Conservation (phyloP, 2,888 invertebrate genomes). For the Andrena marginata region DNA sequence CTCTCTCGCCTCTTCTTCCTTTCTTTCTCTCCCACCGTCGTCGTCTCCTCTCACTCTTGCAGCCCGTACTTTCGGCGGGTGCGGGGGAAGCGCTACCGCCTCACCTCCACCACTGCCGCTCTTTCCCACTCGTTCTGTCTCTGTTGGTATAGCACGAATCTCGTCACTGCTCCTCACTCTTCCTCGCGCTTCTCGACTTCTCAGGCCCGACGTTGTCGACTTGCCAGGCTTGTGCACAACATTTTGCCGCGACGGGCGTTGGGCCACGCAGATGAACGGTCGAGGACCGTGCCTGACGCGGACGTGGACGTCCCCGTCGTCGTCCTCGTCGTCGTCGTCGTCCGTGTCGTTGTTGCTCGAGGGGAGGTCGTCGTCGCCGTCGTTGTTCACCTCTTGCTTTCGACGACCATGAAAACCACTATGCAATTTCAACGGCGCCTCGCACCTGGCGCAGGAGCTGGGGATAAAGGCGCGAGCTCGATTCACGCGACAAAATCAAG, state of each 20-base stretch:
- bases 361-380: constrained; percentile 60
- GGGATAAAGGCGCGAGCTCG: constrained; percentile 40
- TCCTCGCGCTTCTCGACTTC: constrained; percentile 53
- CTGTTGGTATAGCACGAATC: constrained; percentile 43
- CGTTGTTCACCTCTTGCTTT: constrained; percentile 46
- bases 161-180: constrained; percentile 57
- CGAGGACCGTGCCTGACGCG: constrained; percentile 21
- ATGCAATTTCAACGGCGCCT: constrained; percentile 48
- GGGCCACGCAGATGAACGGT: constrained; percentile 27
- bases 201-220: constrained; percentile 59
- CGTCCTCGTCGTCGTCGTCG: constrained; percentile 47
- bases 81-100: constrained; percentile 61
- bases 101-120: constrained; percentile 47
- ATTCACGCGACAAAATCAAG: constrained; percentile 47
- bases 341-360: constrained; percentile 60
- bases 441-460: constrained; percentile 39
- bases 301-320: constrained; percentile 62
- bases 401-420: constrained; percentile 49
- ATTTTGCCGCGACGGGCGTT: constrained; percentile 62
- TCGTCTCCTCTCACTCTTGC: constrained; percentile 38
- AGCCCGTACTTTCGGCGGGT: constrained; percentile 40
- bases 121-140: constrained; percentile 50
- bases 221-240: constrained; percentile 60
- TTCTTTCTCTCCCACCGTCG: constrained; percentile 18
- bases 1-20: constrained; percentile 15